Evolutionary conservation across 2,797 vertebrate species (phyloP), one percentile per base, ranked within the genome.

Genomic region (Xenopus petersii): DNA sequence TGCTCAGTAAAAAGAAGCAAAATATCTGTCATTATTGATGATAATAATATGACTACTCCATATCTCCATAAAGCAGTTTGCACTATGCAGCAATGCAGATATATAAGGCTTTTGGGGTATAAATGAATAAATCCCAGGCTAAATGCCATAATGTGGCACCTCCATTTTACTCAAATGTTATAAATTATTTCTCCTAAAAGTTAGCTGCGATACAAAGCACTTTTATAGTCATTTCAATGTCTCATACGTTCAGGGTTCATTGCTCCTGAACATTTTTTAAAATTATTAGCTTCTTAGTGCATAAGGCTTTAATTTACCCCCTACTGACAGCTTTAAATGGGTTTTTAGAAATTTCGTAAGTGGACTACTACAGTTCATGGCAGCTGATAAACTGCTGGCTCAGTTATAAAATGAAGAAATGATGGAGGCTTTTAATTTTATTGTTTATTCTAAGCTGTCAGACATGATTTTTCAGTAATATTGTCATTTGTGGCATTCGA

Each of bases 231-330:
- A 82, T 87, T 87, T 86, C 77, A 71, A 16, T 84, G 76, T 80
- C 81, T 81, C 78, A 79, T 88, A 88, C 87, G 80, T 86, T 88
- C 77, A 91, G 80, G 86, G 87, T 91, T 92, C 87, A 86, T 83
- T 87, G 87, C 81, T 80, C 80, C 75, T 85, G 80, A 87, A 86
- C 85, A 84, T 89, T 91, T 91, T 78, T 90, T 89, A 80, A 88
- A 86, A 89, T 91, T 87, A 89, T 86, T 89, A 88, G 84, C 83
- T 88, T 88, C 85, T 84, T 81, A 84, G 84, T 86, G 84, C 87
- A 83, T 86, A 85, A 73, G 79, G 81, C 83, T 90, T 90, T 90
- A 87, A 90, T 91, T 88, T 91, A 86, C 87, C 84, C 81, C 89
- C 89, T 83, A 83, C 82, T 64, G 86, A 69, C 82, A 84, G 64